These are phyloP conservation scores for Formica selysi DNA, from an alignment of 1,140 invertebrate species.

Conservation along the genomic window DNA sequence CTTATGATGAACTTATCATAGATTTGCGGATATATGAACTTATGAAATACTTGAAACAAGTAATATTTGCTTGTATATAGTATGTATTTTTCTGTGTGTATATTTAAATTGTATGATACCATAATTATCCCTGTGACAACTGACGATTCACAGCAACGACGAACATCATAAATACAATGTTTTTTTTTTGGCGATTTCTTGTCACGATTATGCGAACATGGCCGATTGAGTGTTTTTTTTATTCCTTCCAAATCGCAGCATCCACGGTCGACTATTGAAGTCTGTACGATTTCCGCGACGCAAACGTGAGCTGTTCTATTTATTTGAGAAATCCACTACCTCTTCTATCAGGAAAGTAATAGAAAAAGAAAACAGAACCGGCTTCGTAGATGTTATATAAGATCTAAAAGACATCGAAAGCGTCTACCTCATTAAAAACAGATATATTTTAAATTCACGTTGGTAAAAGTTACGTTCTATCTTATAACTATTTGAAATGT, in stretches of 20 bases:
- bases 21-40: no score
- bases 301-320: slow-evolving; percentile 38
- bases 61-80: no score
- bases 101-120: background rate
- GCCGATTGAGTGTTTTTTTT: background rate
- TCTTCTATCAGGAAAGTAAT: slow-evolving; percentile 24
- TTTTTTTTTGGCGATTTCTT: slow-evolving; percentile 37
- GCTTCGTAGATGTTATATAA: slow-evolving; percentile 69
- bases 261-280: background rate
- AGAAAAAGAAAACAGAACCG: slow-evolving; percentile 41
- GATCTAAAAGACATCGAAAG: slow-evolving; percentile 54
- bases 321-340: slow-evolving; percentile 71
- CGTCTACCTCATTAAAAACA: slow-evolving; percentile 21
- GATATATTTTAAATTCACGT: no score
- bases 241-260: slow-evolving; percentile 9
- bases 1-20: no score
- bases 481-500: no score
- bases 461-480: no score
- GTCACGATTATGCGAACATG: background rate
- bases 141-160: background rate
- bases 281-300: slow-evolving; percentile 36
- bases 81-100: no score
- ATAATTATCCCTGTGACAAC: background rate
- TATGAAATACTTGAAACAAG: no score
- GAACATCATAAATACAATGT: background rate